Conservation (phyloP, 2,113 vertebrate genomes). For the Cynocephalus volans region DNA sequence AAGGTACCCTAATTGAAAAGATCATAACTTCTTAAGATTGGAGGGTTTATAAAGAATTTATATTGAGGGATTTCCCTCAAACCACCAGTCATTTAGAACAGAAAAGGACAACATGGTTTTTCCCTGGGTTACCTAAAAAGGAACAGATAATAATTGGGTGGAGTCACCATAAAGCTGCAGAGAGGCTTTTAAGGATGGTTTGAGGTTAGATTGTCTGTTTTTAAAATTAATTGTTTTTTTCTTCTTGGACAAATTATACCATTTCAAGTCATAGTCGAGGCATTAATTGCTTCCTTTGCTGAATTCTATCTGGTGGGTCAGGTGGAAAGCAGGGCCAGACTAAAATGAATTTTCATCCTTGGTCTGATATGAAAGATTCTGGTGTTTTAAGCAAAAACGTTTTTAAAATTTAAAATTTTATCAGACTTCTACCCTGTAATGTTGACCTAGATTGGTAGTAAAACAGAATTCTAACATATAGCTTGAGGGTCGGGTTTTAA, state of each 20-base stretch:
- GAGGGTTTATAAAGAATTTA: not conserved
- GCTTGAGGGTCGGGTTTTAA: not conserved
- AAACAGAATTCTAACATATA: not conserved
- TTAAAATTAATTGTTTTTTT: slow-evolving; percentile 7
- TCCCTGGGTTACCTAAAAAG: not conserved
- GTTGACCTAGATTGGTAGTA: not conserved
- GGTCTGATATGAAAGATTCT: not conserved
- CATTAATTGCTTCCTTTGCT: not conserved
- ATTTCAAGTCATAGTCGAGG: not conserved
- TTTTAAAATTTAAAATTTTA: not conserved
- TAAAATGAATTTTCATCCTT: too few relatives aligned
- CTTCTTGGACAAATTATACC: slow-evolving; percentile 38
- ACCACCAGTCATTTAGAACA: slow-evolving; percentile 17
- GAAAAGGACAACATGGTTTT: not conserved
- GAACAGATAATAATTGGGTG: slow-evolving; percentile 49
- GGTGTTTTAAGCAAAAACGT: not conserved
- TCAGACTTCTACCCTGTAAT: not conserved
- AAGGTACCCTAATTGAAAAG: slow-evolving; percentile 14
- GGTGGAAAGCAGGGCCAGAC: accelerated
- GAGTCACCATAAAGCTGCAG: slow-evolving; percentile 49
- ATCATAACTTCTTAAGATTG: not conserved
- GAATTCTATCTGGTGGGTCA: not conserved
- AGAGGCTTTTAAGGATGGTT: slow-evolving; percentile 60
- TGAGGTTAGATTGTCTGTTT: slow-evolving; percentile 47
- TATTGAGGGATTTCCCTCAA: slow-evolving; percentile 28